These are phyloP conservation scores for Heliconius eleuchia DNA, from an alignment of 1,140 invertebrate genomes.

Conservation along the genomic window DNA sequence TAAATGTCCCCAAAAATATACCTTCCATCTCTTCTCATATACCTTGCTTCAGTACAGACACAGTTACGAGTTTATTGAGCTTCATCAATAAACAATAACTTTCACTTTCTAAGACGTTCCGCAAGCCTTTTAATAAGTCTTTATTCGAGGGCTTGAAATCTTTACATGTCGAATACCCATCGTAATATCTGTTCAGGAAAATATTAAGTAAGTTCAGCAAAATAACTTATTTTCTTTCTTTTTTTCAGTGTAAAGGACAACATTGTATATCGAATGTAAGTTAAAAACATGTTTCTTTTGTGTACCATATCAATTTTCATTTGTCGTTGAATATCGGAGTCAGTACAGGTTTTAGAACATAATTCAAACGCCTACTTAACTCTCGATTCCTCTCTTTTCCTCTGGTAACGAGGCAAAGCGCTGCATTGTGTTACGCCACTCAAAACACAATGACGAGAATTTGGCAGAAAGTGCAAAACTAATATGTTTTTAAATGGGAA, in stretches of 20 bases:
- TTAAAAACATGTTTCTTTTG: neutral
- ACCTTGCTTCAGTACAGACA: no score
- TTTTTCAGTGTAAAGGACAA: slow-evolving; percentile 26
- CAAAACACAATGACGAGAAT: neutral
- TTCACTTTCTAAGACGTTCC: neutral
- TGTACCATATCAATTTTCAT: no score
- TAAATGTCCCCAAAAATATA: no score
- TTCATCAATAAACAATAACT: neutral
- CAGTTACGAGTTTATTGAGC: no score
- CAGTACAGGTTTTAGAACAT: no score
- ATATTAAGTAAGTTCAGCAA: neutral
- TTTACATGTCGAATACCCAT: neutral
- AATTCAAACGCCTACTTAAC: no score
- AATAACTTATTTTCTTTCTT: neutral
- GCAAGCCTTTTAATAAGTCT: neutral
- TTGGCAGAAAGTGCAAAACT: neutral
- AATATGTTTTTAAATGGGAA: neutral
- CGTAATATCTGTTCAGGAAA: neutral
- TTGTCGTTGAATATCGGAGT: no score
- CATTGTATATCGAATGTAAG: slow-evolving; percentile 33
- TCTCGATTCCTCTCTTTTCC: no score
- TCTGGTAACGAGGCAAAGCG: neutral
- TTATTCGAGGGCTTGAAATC: neutral
- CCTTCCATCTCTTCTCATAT: no score
- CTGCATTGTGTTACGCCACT: neutral